These are phyloP conservation scores for Synodontis membranacea DNA, from an alignment of 2,113 vertebrate genomes.

Conservation along the genomic window DNA sequence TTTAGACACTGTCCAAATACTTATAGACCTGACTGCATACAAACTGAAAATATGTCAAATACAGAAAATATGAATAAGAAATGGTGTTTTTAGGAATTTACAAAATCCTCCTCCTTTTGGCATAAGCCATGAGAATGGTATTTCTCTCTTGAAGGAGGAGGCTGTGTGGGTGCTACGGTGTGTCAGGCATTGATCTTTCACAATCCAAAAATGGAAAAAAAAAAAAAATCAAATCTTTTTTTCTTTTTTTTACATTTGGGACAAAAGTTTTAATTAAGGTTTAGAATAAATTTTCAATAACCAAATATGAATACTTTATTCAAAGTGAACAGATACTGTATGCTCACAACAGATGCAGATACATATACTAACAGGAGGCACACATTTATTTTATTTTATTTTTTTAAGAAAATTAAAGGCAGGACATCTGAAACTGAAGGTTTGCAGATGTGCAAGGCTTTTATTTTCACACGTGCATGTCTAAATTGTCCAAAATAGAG, in stretches of 20 bases:
- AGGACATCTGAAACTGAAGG: background rate
- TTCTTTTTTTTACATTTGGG: background rate
- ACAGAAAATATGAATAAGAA: background rate
- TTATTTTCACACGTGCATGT: background rate
- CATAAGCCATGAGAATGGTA: background rate
- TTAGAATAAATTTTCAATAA: background rate
- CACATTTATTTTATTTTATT: background rate
- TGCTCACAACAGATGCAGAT: background rate
- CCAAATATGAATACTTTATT: background rate
- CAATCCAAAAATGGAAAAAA: background rate
- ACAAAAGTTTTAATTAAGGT: background rate
- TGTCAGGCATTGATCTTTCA: conserved; percentile 15
- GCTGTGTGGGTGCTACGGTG: background rate
- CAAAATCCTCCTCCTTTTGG: background rate
- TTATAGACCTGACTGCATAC: no score
- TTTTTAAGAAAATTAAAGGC: background rate
- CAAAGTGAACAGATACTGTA: background rate
- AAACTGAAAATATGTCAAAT: background rate
- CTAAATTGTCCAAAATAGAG: background rate
- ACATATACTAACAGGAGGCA: background rate
- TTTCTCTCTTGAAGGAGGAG: background rate
- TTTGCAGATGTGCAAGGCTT: background rate
- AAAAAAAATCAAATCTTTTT: background rate
- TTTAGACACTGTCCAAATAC: no score
- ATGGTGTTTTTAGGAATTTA: background rate